Evolutionary conservation across 2,797 vertebrate species (phyloP), one percentile per base, ranked within the genome.

Genomic region (Sebastes cheni): DNA sequence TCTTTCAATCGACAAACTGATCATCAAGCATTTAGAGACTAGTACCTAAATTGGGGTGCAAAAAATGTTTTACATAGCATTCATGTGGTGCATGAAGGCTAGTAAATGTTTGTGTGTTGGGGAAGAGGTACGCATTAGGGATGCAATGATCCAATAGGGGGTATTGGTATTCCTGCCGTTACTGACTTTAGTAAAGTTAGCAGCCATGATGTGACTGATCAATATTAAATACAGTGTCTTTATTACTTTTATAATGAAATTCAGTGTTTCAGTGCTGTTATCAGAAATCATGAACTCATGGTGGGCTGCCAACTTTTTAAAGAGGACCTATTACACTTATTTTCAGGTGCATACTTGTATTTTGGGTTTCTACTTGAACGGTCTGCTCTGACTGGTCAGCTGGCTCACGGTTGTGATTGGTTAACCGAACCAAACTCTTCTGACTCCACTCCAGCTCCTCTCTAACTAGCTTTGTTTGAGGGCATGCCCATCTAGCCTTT

Each of bases 111-210:
- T 56, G 27, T 18, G 9, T 14, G 18, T 7, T 56, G 7, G 16
- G 25, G 25, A 6, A 62, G 18, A 58, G 27, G 6, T 23, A 8
- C 8, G 32, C 18, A 42, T 25, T 27, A 23, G 14, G 4, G 34
- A 67, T 69, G 27, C 32, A 72, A 11, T 1, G 4, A 32, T 56
- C 22, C 11, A n/a, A 22, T 22, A 56, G 9, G 1, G n/a, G 6
- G n/a, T 10, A 27, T 27, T 1, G 1, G 16, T 27, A 22, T 20
- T 7, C 2, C 16, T 1, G 2, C 6, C 5, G 0, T 80, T 39
- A 42, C 16, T 18, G 20, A 42, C 16, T 7, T 25, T 39, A 65
- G 18, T 6, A 42, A 36, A 61, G 6, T 18, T 27, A 54, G 39
- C 16, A 13, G 25, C 4, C 55, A 46, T n/a, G 32, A 66, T 8